A percentile compares a stretch with the other conserved stretches of the same genome.
Conservation (phyloP, 2,113 vertebrate species). For the Xenopus tropicalis region DNA sequence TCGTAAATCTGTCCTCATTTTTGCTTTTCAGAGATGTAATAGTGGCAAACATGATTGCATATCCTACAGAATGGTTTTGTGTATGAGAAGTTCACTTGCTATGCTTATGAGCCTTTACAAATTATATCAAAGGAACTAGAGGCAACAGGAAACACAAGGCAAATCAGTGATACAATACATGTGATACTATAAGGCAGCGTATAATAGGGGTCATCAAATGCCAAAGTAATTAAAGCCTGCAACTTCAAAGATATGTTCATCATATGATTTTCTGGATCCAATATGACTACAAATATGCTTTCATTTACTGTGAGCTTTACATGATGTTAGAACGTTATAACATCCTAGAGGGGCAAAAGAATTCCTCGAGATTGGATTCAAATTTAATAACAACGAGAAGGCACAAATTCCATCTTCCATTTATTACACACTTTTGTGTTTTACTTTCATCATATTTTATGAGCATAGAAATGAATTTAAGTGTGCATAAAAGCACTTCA, state of each 20-base stretch:
- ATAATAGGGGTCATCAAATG: too few species aligned
- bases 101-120: too few species aligned
- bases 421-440: not conserved
- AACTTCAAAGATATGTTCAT: not conserved
- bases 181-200: too few species aligned
- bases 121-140: too few species aligned
- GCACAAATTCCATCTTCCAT: not conserved
- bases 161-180: too few species aligned
- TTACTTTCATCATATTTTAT: constrained; percentile 9
- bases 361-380: not conserved
- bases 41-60: too few species aligned
- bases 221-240: not conserved
- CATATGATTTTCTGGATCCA: not conserved
- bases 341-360: too few species aligned
- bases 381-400: not conserved
- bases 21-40: too few species aligned
- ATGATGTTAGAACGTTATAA: not conserved
- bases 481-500: constrained; percentile 4
- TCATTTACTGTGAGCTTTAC: not conserved
- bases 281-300: not conserved
- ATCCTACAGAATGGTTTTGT: too few species aligned
- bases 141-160: too few species aligned
- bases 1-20: too few species aligned
- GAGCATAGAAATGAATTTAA: constrained; percentile 1
- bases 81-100: too few species aligned